Evolutionary conservation across 2,797 vertebrate species (phyloP), one percentile per base, ranked within the genome.

Genomic region (Pogoniulus pusillus): DNA sequence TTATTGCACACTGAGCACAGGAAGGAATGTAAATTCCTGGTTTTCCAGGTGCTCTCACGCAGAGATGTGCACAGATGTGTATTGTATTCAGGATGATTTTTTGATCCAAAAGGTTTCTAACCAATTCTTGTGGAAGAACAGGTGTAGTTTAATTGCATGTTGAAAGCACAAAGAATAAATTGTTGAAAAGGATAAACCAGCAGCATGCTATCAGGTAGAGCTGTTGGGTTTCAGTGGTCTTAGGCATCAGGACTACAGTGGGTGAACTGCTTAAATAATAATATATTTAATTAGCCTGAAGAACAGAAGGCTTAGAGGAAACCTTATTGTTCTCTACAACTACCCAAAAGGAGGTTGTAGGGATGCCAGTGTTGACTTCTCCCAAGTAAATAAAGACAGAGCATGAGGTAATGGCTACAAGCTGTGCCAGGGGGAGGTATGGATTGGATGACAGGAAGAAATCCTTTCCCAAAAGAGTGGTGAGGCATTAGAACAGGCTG

Each of bases 31-130:
- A 77, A 74, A 87, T 80, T 87, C 51, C 41, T 73, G 45, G 37
- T 88, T 70, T 93, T 84, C 89, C 92, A 91, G 77, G 57, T 93
- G 82, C 29, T 94, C 30, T 91, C 47, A 54, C 30, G 57, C 20
- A 78, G 83, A 49, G 54, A 18, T 29, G 35, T 45, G 68, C 66
- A 58, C 70, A 89, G 71, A 85, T 87, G 55, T 72, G 57, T 57
- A 49, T 65, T 2, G 2, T 85, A 57, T 62, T 73, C 66, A 54
- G 30, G 78, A 85, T 39, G n/a, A 84, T 37, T 37, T 26, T 82
- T 78, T 22, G 3, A 78, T 70, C 47, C 43, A 43, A 91, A 92
- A 75, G 89, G 62, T 37, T 76, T 70, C 54, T 7, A 57, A 64
- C 41, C 39, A 49, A 26, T 7, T 93, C 71, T 58, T 76, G 0